Conservation (phyloP, 1,140 invertebrate genomes). For the Neuroterus valhalla region DNA sequence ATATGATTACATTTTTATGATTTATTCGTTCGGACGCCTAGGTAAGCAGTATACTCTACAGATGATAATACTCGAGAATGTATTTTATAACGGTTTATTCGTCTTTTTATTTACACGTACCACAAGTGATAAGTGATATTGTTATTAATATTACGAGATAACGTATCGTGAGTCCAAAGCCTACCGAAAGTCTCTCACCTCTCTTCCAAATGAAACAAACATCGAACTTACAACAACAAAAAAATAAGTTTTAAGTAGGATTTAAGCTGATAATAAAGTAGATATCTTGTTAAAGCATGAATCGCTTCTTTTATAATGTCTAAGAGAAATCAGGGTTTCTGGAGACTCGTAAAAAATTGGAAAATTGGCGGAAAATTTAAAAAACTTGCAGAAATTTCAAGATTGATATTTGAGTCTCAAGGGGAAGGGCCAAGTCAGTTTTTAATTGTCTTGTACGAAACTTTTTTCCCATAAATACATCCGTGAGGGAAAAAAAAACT, state of each 20-base stretch:
- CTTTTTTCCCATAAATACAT: too few species aligned
- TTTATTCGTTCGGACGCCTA: conserved; percentile 68
- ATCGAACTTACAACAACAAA: conserved; percentile 37
- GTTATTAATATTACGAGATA: conserved; percentile 68
- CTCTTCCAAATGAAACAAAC: conserved; percentile 26
- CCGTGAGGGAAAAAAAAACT: too few species aligned
- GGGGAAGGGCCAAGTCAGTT: too few species aligned
- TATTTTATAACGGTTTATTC: conserved; percentile 76
- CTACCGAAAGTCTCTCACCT: conserved; percentile 1
- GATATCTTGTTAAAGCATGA: conserved; percentile 20
- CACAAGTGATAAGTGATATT: conserved; percentile 75
- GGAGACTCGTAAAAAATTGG: too few species aligned
- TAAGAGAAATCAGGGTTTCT: too few species aligned
- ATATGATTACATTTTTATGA: conserved; percentile 66
- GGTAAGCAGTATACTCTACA: conserved; percentile 62
- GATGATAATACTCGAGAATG: conserved; percentile 75
- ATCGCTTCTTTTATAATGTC: too few species aligned
- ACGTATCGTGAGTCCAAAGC: conserved; percentile 37
- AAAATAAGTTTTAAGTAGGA: too few species aligned
- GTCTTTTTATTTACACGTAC: conserved; percentile 74
- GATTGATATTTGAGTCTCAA: too few species aligned
- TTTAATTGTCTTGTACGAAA: too few species aligned
- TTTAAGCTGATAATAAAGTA: conserved; percentile 36
- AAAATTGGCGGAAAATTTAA: too few species aligned
- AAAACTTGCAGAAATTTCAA: too few species aligned